A percentile compares a stretch with the other conserved stretches of the same genome.
These are phyloP conservation scores for Drosophila ironensis DNA, from an alignment of 1,140 invertebrate genomes.

Conservation along the genomic window DNA sequence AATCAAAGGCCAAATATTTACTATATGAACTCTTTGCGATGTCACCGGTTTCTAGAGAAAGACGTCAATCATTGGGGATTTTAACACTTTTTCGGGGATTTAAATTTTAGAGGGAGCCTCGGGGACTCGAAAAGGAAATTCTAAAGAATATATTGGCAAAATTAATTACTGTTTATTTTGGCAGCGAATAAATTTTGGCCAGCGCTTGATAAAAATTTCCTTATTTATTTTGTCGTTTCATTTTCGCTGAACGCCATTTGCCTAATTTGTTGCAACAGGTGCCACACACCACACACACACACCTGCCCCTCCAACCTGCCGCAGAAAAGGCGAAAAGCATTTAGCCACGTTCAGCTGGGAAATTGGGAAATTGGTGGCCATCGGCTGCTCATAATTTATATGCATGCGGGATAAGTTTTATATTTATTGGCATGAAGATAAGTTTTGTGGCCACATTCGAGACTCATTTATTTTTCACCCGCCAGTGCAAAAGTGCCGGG, in stretches of 20 bases:
- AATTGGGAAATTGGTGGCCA: conserved; percentile 17
- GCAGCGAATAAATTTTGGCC: conserved; percentile 17
- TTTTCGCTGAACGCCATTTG: conserved; percentile 12
- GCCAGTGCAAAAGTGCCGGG: conserved; percentile 5
- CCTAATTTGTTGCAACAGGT: conserved; percentile 67
- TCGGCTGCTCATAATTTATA: conserved; percentile 52
- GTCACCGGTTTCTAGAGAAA: conserved; percentile 10
- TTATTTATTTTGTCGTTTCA: conserved; percentile 17
- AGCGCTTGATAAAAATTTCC: conserved; percentile 17
- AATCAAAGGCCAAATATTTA: not conserved
- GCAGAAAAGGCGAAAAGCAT: not conserved
- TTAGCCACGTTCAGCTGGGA: conserved; percentile 29
- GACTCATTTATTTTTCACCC: conserved; percentile 46
- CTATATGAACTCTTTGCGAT: not conserved
- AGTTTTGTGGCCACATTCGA: conserved; percentile 39
- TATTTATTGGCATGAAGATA: conserved; percentile 55
- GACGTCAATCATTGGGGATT: conserved; percentile 32
- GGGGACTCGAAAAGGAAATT: conserved; percentile 3
- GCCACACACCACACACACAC: not conserved
- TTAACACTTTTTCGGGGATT: conserved; percentile 5
- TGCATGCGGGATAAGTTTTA: conserved; percentile 50
- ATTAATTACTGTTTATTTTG: conserved; percentile 34
- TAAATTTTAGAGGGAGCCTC: not conserved
- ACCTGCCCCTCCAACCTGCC: not conserved
- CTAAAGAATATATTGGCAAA: not conserved